These are phyloP conservation scores for Nyctalus aviator DNA, from an alignment of 2,797 vertebrate species.

Conservation along the genomic window DNA sequence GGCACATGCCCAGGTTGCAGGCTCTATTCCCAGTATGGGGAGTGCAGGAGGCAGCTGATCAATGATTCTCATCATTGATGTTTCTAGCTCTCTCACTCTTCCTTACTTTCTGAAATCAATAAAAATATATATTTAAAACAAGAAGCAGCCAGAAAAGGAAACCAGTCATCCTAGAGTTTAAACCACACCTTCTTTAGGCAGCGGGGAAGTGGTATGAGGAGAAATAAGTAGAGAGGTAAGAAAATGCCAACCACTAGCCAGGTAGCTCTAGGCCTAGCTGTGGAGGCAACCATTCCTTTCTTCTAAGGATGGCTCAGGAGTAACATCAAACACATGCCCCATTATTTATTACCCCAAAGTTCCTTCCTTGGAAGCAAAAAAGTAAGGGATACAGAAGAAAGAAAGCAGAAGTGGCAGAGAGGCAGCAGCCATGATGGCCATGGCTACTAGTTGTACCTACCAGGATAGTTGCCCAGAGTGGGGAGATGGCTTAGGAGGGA, in stretches of 20 bases:
- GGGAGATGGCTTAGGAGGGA: constrained; percentile 59
- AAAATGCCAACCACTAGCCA: not conserved
- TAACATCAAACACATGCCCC: not conserved
- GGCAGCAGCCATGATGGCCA: not conserved
- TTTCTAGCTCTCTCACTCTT: no score
- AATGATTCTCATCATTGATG: no score
- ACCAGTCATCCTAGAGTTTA: not conserved
- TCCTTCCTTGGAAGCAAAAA: constrained; percentile 35
- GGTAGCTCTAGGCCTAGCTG: not conserved
- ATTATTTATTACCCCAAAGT: not conserved
- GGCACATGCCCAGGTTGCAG: no score
- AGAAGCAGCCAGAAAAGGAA: constrained; percentile 36
- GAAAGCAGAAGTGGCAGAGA: not conserved
- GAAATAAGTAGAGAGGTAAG: constrained; percentile 17
- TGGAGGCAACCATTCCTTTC: not conserved
- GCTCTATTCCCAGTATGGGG: no score
- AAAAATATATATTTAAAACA: not conserved
- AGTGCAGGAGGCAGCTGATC: no score
- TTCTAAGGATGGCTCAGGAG: not conserved
- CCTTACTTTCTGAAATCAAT: no score
- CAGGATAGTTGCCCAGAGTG: constrained; percentile 66
- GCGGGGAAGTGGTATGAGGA: not conserved
- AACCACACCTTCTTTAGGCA: constrained; percentile 4
- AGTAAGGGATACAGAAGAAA: constrained; percentile 24
- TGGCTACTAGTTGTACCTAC: constrained; percentile 74